phyloP scores from a whole-genome alignment of 2,113 vertebrate genomes.

The Pongo pygmaeus region DNA sequence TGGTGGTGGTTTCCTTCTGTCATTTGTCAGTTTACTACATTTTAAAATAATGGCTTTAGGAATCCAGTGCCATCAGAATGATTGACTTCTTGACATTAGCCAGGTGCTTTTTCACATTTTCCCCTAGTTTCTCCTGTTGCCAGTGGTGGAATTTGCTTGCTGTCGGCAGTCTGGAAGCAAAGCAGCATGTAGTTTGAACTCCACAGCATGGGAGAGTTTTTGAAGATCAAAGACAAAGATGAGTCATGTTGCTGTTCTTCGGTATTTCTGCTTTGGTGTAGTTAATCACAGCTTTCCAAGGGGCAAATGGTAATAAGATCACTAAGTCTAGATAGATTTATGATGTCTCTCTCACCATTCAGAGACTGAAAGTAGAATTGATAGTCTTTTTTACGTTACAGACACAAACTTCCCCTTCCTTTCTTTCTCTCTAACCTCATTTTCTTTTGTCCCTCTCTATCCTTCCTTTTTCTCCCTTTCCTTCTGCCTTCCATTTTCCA shows the following conservation, averaged over 20 bases:
- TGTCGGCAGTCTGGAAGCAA: background rate
- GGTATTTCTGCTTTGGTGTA: constrained; percentile 36
- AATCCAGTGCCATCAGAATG: background rate
- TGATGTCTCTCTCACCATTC: background rate
- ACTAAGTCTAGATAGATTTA: background rate
- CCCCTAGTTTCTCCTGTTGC: background rate
- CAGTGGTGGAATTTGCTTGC: background rate
- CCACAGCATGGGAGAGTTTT: background rate
- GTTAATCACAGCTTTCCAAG: constrained; percentile 2
- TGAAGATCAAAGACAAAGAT: constrained; percentile 59
- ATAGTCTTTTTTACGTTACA: background rate
- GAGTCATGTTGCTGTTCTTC: background rate
- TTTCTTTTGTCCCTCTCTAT: background rate
- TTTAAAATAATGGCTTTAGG: constrained; percentile 42
- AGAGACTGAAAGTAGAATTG: background rate
- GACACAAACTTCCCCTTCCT: background rate
- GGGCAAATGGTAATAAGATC: constrained; percentile 22
- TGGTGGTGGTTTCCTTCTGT: constrained; percentile 25
- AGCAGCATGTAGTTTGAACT: constrained; percentile 24
- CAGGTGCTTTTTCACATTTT: background rate
- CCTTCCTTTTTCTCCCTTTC: background rate
- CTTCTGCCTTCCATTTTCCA: background rate
- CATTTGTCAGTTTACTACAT: background rate
- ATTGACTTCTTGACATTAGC: background rate
- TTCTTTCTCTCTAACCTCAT: background rate